These are phyloP conservation scores for Nannoperca obscura DNA, from an alignment of 2,797 vertebrate species.

Conservation along the genomic window DNA sequence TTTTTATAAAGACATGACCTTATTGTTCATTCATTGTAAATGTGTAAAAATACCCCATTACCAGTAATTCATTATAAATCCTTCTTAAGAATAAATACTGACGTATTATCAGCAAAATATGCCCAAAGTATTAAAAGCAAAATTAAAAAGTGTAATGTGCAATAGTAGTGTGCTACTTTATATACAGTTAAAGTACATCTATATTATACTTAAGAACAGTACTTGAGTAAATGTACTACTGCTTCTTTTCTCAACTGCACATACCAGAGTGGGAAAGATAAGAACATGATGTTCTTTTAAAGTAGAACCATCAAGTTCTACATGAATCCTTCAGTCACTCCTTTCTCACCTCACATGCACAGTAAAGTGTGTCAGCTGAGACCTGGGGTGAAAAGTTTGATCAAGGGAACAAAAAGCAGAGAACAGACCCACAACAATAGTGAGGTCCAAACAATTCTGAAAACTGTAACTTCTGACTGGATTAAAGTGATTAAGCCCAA, in stretches of 20 bases:
- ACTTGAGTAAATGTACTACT: not conserved
- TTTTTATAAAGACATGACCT: not conserved
- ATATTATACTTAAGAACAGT: not conserved
- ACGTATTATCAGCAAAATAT: not conserved
- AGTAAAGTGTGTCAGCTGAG: slow-evolving; percentile 18
- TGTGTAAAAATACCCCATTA: not conserved
- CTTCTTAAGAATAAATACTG: not conserved
- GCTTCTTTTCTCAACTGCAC: not conserved
- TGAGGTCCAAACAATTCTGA: slow-evolving; percentile 2
- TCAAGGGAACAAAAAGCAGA: not conserved
- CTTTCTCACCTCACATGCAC: slow-evolving; percentile 26
- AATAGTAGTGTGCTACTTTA: not conserved
- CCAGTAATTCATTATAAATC: not conserved
- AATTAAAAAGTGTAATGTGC: not conserved
- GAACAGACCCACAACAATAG: not conserved
- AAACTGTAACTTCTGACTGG: slow-evolving; percentile 17
- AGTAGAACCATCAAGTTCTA: not conserved
- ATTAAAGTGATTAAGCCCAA: slow-evolving; percentile 45
- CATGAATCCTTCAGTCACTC: not conserved
- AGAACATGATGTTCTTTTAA: not conserved
- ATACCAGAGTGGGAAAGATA: not conserved
- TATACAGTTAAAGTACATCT: not conserved
- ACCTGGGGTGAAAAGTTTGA: slow-evolving; percentile 3
- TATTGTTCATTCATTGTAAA: not conserved
- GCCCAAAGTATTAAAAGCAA: not conserved